Percentiles rank a stretch among this genome's conserved stretches.
Evolutionary conservation across 2,797 vertebrate genomes (phyloP).

Genomic region (Spea hammondii): DNA sequence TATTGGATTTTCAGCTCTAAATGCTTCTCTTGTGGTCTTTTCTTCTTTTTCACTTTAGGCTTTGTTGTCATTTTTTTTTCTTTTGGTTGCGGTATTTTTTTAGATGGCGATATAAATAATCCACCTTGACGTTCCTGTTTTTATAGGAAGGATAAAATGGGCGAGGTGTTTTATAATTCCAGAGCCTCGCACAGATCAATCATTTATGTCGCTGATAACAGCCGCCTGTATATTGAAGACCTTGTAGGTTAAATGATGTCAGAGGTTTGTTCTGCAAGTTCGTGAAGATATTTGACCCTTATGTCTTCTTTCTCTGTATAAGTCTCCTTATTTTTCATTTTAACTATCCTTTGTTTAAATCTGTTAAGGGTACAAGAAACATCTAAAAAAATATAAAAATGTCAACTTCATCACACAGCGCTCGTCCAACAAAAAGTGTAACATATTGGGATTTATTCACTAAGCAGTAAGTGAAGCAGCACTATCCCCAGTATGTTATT

Average conservation of each 20-base stretch:
- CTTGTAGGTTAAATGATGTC: slow-evolving; percentile 19
- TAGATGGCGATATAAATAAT: slow-evolving; percentile 45
- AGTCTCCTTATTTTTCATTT: slow-evolving; percentile 12
- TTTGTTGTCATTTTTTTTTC: slow-evolving; percentile 35
- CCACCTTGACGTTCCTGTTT: slow-evolving; percentile 31
- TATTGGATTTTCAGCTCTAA: slow-evolving; percentile 61
- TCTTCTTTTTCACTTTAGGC: slow-evolving; percentile 52
- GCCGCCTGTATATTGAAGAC: background rate
- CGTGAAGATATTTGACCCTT: slow-evolving; percentile 12
- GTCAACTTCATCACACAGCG: too few relatives aligned
- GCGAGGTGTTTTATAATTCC: slow-evolving; percentile 40
- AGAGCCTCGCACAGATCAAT: slow-evolving; percentile 25
- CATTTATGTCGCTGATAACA: slow-evolving; percentile 35
- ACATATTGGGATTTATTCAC: too few relatives aligned
- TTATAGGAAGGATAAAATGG: slow-evolving; percentile 32
- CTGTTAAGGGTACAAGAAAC: too few relatives aligned
- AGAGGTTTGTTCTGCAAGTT: slow-evolving; percentile 32
- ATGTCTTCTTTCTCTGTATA: background rate
- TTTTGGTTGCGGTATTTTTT: slow-evolving; percentile 30
- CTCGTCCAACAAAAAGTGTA: too few relatives aligned
- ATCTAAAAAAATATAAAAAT: too few relatives aligned
- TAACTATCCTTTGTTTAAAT: background rate
- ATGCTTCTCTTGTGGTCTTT: slow-evolving; percentile 58
- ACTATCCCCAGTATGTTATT: too few relatives aligned
- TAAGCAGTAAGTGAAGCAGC: too few relatives aligned